phyloP scores from a whole-genome alignment of 2,888 invertebrate species.

The Watsonalla binaria region DNA sequence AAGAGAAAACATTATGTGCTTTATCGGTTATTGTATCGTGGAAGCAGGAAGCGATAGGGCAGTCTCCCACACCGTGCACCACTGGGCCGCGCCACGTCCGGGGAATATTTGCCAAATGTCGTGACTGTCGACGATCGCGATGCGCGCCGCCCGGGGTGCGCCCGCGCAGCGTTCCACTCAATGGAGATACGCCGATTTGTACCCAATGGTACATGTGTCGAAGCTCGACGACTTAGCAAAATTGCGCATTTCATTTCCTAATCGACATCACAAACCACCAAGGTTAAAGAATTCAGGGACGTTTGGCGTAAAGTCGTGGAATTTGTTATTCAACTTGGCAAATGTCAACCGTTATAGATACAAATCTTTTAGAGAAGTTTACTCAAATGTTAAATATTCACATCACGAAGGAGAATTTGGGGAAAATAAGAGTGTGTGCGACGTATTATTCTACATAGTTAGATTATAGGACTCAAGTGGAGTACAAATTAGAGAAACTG shows the following conservation, averaged over 20 bases:
- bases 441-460: slow-evolving; percentile 24
- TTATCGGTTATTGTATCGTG: slow-evolving; percentile 64
- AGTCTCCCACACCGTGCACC: slow-evolving; percentile 66
- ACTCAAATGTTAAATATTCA: background rate
- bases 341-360: slow-evolving; percentile 2
- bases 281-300: slow-evolving; percentile 28
- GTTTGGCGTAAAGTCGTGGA: slow-evolving; percentile 34
- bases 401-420: slow-evolving; percentile 8
- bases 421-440: slow-evolving; percentile 3
- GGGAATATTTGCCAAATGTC: slow-evolving; percentile 76
- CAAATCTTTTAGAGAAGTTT: background rate
- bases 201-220: slow-evolving; percentile 69
- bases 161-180: slow-evolving; percentile 53
- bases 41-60: slow-evolving; percentile 73
- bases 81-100: slow-evolving; percentile 52
- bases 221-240: slow-evolving; percentile 42
- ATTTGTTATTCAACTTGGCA: slow-evolving; percentile 26
- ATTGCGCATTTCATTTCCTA: slow-evolving; percentile 48
- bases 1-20: slow-evolving; percentile 42
- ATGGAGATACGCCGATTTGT: slow-evolving; percentile 71
- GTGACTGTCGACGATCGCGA: slow-evolving; percentile 76
- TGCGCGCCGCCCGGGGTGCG: slow-evolving; percentile 72
- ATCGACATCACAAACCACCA: slow-evolving; percentile 27
- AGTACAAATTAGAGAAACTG: slow-evolving; percentile 39
- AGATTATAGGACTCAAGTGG: slow-evolving; percentile 25